phyloP scores from a whole-genome alignment of 2,888 invertebrate species.

The Cantharis lateralis region DNA sequence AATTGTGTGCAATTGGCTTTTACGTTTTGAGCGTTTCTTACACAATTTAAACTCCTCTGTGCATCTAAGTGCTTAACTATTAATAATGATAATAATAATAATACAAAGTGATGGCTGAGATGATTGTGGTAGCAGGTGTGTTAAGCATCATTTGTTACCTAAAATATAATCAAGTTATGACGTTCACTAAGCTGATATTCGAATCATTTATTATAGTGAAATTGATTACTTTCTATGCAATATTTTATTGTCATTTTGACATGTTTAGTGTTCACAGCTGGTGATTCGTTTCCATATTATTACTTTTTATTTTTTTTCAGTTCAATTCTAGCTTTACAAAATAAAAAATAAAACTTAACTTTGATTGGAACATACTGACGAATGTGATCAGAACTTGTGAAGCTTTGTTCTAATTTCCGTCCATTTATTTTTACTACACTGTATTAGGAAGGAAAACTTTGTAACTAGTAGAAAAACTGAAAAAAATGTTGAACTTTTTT shows the following conservation, averaged over 20 bases:
- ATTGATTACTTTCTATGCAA: constrained; percentile 16
- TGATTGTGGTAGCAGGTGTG: constrained; percentile 19
- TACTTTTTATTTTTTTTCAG: not conserved
- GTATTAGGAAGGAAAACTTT: not conserved
- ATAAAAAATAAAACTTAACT: not conserved
- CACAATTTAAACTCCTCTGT: constrained; percentile 5
- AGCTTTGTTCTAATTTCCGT: constrained; percentile 24
- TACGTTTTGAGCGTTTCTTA: not conserved
- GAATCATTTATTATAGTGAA: constrained; percentile 20
- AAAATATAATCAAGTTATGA: constrained; percentile 20
- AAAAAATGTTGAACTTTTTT: not conserved
- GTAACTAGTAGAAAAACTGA: not conserved
- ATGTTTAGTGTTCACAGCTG: constrained; percentile 9
- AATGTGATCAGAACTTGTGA: constrained; percentile 8
- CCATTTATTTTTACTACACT: constrained; percentile 19
- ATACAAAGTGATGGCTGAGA: constrained; percentile 19
- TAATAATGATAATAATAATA: constrained; percentile 16
- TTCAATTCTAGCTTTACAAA: not conserved
- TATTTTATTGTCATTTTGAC: constrained; percentile 17
- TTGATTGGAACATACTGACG: not conserved
- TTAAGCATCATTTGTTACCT: constrained; percentile 20
- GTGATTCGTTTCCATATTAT: not conserved
- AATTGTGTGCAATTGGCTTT: not conserved
- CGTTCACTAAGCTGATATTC: constrained; percentile 18
- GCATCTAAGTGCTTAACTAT: constrained; percentile 22